A percentile compares a stretch with the other conserved stretches of the same genome.
Conservation (phyloP, 2,113 vertebrate species). For the Cryptomyrus ogoouensis region DNA sequence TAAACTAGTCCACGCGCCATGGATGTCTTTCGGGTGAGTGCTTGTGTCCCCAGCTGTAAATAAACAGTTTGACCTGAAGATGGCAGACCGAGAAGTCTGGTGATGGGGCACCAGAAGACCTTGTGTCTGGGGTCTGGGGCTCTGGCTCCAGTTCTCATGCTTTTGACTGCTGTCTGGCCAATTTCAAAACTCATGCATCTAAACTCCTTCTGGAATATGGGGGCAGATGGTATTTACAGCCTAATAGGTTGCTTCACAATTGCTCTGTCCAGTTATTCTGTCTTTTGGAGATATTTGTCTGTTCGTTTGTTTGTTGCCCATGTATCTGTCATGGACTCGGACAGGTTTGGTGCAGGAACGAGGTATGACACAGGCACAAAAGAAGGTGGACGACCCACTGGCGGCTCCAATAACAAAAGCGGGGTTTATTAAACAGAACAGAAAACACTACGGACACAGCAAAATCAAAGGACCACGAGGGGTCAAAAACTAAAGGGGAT, state of each 20-base stretch:
- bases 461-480: no score
- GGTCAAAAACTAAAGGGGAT: no score
- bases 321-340: no score
- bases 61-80: neutral
- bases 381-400: no score
- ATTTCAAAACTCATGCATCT: neutral
- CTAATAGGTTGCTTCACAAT: neutral
- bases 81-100: neutral
- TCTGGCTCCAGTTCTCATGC: neutral
- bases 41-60: neutral
- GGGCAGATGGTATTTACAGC: neutral
- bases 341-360: no score
- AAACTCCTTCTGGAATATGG: neutral
- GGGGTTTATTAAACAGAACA: no score
- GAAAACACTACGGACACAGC: no score
- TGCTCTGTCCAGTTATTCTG: neutral
- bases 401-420: no score
- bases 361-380: no score
- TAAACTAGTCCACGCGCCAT: neutral
- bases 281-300: neutral
- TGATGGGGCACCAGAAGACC: neutral
- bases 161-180: neutral
- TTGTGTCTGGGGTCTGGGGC: neutral
- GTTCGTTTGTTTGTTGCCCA: neutral
- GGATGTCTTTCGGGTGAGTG: neutral